Evolutionary conservation across 2,113 vertebrate genomes (phyloP).

Genomic region (Labrus mixtus): DNA sequence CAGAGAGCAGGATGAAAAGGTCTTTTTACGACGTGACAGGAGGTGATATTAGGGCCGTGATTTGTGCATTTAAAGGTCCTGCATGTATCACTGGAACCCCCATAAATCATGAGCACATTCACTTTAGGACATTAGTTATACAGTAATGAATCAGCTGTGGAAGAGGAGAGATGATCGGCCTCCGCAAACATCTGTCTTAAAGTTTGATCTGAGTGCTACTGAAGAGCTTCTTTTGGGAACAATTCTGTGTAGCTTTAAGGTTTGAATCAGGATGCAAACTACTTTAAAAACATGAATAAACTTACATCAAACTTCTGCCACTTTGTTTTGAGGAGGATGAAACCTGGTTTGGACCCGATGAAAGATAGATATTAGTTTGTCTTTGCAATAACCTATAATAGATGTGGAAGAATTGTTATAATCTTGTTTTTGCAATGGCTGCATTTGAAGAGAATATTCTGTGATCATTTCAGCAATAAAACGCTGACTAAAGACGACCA

Average conservation of each 20-base stretch:
- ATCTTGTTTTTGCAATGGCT: neutral
- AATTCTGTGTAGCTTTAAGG: neutral
- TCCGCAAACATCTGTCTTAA: neutral
- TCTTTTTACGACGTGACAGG: neutral
- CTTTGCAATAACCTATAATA: neutral
- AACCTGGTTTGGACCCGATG: neutral
- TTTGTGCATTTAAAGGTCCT: neutral
- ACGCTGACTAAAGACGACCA: neutral
- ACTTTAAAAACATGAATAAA: neutral
- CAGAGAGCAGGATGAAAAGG: neutral
- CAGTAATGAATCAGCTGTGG: neutral
- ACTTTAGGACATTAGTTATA: neutral
- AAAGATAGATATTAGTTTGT: constrained; percentile 4
- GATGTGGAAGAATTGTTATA: neutral
- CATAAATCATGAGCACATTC: neutral
- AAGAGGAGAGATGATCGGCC: neutral
- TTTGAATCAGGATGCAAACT: neutral
- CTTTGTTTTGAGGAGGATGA: neutral
- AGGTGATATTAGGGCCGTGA: neutral
- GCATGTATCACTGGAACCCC: neutral
- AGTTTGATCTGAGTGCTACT: neutral
- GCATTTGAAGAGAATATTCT: neutral
- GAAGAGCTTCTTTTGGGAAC: neutral
- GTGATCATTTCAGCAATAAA: neutral
- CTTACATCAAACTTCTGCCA: neutral